Base-by-base conservation (phyloP, 2,797 vertebrate genomes). In the Xerus rutilus region DNA sequence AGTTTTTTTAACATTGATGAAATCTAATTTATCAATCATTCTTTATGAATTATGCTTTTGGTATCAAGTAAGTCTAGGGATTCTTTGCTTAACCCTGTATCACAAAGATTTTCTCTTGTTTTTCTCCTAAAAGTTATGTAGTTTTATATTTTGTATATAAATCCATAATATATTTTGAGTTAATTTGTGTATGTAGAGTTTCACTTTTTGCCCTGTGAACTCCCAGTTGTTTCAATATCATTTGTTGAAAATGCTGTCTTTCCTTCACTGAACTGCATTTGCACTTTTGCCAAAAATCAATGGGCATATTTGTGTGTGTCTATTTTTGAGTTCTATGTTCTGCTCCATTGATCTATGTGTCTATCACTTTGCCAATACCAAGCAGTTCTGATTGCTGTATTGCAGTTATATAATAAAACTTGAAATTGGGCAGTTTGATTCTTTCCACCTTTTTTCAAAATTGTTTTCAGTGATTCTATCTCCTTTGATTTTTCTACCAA, bases 321-420 rank as follows among this genome's bases (percentile, higher is more conserved):
- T 96, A 59, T 91, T 91, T 93, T 32, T 57, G 65, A 57, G 12
- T 87, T 93, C 49, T 93, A 18, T 77, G 25, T 82, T 91, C 52
- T 85, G 67, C 39, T 59, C 59, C 85, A 96, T 89, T 86, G 84
- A 93, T 95, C 69, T 91, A 69, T 85, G 17, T 81, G 45, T 95
- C 73, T 96, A 57, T 85, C 73, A 93, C 67, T 93, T 84, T 81
- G 47, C 23, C 69, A 91, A 14, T 93, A 82, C 23, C 73, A 67
- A 28, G 72, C 28, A 77, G 23, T 72, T 82, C 39, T 93, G 65
- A 95, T 91, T 93, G 86, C n/a, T 84, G 14, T 91, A 89, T 32
- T 84, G 28, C 57, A 72, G 73, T 72, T 91, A 67, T 39, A 62
- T 85, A 81, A 89, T 86, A 94, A 93, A 81, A 77, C 11, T 82